Evolutionary conservation across 2,797 vertebrate species (phyloP).

Genomic region (Cheirogaleus major): DNA sequence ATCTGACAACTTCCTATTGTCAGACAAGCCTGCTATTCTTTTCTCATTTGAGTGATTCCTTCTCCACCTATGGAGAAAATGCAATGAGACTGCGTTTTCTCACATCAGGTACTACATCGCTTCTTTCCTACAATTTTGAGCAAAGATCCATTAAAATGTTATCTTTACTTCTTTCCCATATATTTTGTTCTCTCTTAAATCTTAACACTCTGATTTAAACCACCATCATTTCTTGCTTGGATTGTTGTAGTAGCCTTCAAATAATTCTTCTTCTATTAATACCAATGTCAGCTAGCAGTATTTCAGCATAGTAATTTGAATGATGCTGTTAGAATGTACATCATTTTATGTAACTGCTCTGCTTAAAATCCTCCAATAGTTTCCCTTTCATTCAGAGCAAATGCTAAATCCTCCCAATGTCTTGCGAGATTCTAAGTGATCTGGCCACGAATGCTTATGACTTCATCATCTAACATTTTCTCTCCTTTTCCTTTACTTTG

Average conservation of each 20-base stretch:
- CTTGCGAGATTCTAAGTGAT: background rate
- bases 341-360: background rate
- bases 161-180: background rate
- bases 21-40: background rate
- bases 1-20: background rate
- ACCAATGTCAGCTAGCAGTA: background rate
- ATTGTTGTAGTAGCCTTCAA: background rate
- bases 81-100: background rate
- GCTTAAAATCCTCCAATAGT: background rate
- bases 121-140: background rate
- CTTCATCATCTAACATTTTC: background rate
- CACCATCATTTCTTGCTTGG: background rate
- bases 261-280: background rate
- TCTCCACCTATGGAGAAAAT: background rate
- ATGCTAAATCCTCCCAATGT: background rate
- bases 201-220: background rate
- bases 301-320: background rate
- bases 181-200: background rate
- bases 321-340: background rate
- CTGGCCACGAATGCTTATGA: background rate
- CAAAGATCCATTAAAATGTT: background rate
- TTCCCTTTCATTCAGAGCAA: background rate
- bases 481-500: background rate
- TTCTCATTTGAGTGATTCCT: background rate
- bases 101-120: background rate